Conservation (phyloP, 1,140 invertebrate species). For the Lutraria rhynchaena region DNA sequence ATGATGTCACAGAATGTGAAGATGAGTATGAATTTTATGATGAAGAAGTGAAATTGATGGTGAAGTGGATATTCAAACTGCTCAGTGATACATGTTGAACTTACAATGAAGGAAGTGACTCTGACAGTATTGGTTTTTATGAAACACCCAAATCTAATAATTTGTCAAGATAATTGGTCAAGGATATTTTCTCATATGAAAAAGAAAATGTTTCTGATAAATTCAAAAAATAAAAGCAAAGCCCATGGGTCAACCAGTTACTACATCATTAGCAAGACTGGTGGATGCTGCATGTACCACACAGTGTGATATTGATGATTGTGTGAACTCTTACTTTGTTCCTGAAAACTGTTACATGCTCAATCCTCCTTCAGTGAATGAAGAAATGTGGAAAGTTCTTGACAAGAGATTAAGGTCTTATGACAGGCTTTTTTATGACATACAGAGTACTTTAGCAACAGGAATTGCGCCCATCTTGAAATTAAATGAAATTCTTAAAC, state of each 20-base stretch:
- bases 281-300: conserved; percentile 6
- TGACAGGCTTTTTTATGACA: conserved; percentile 20
- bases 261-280: conserved; percentile 1
- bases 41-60: too few species aligned
- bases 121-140: too few species aligned
- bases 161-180: too few species aligned
- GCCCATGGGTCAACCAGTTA: background rate
- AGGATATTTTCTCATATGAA: too few species aligned
- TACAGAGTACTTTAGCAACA: conserved; percentile 1
- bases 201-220: too few species aligned
- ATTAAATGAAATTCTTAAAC: background rate
- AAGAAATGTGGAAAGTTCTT: conserved; percentile 24
- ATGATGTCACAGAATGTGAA: too few species aligned
- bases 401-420: conserved; percentile 10
- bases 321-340: background rate
- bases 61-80: too few species aligned
- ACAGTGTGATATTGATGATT: background rate
- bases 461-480: conserved; percentile 21
- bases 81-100: too few species aligned
- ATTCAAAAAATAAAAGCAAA: conserved; percentile 3
- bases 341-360: conserved; percentile 14
- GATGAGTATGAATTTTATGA: too few species aligned
- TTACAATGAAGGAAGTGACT: too few species aligned
- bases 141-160: too few species aligned
- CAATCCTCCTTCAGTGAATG: conserved; percentile 7